Base-by-base conservation (phyloP, 1,140 invertebrate species). In the Arion vulgaris region DNA sequence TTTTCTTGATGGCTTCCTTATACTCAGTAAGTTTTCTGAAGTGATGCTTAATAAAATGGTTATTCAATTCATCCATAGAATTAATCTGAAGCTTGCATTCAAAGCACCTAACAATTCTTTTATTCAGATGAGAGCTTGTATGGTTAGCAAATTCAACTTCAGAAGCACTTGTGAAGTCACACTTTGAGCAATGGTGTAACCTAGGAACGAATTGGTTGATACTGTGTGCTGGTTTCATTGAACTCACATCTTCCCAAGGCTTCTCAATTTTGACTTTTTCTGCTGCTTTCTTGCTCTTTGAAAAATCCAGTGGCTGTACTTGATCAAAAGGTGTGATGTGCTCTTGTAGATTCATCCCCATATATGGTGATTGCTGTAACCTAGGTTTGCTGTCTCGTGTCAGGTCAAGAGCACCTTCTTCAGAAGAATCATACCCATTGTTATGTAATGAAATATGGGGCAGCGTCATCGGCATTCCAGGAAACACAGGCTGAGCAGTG, bases 1-100 rank as follows among this genome's bases (percentile, higher is more conserved):
- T 90, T 80, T 89, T 89, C 84, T 90, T 89, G 41, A 90, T 90
- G 9, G 89, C 90, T 81, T 90, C 89, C 74, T 89, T 88, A 76
- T 89, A 87, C 71, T 90, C 89, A 34, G 88, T 87, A 26, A 91
- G 87, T 82, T 89, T 90, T 51, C 89, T 86, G 57, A 85, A 53
- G 78, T 92, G 90, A 71, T 81, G 66, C 71, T 88, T 86, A 57
- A 83, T 72, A 81, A 91, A 91, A 84, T 91, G 91, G 51, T 83
- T 85, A 85, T 91, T 91, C 28, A 91, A 85, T 32, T 90, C 87
- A 39, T 91, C 90, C 72, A 91, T 88, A 28, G 87, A 85, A 69
- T 85, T 88, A 82, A 91, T 90, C 81, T 90, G 88, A 49, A 88
- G 83, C 72, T 89, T 85, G 80, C 91, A 92, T 80, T 90, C 88